Base-by-base conservation (phyloP, 2,888 invertebrate species). In the Notodonta ziczac region DNA sequence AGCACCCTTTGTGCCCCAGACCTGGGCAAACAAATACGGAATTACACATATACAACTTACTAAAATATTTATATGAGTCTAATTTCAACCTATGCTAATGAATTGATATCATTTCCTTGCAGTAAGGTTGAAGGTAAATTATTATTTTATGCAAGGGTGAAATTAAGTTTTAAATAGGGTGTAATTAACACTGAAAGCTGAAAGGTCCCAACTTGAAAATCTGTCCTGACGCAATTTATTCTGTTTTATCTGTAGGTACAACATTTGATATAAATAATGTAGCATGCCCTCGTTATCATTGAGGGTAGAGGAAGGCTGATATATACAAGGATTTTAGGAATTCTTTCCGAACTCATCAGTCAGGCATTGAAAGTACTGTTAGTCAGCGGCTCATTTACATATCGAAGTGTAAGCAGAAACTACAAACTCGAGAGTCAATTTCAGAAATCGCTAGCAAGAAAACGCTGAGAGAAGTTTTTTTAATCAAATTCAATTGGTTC, bases 1-100 rank as follows among this genome's bases (percentile, higher is more conserved):
- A 68, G 56, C 61, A 66, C 56, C 60, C 77, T 73, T 77, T 77
- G 72, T 74, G 69, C 61, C 40, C 53, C 32, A 70, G 58, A 73
- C 74, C 83, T 83, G 77, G 57, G 42, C 13, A 58, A n/a, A 65
- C 59, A 52, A 64, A 54, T 39, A 54, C 24, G 2, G 0, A 9
- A 48, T 5, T 14, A 48, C 48, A 14, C 9, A 4, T 2, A 44
- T 13, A 44, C 44, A 44, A 24, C 24, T 24, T 1, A 24, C 24
- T 24, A 24, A 24, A 24, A 24, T 24, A 24, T 24, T 24, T 24
- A 24, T 24, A 24, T 2, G 24, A 24, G 24, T 24, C 2, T 24
- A 1, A 24, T 24, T 24, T 24, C 24, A 24, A 24, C 24, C 1
- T 24, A 24, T 24, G 24, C 24, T 24, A 24, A 24, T 24, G 24